Evolutionary conservation across 2,888 invertebrate species (phyloP), one percentile per base, ranked within the genome.

Genomic region (Chrysotoxum bicinctum): DNA sequence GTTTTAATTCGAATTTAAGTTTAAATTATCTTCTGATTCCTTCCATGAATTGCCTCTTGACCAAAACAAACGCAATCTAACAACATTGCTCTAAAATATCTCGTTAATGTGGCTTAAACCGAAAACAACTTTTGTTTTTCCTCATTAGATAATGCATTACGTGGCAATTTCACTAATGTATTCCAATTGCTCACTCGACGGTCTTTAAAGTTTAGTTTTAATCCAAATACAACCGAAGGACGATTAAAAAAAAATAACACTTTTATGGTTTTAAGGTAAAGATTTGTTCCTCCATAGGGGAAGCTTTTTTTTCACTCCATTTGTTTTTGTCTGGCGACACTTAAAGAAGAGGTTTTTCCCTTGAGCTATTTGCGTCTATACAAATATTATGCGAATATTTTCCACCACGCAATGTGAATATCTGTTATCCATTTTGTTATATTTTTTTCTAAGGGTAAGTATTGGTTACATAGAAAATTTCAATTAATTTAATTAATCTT

Each of bases 191-290:
- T 74, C 56, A 83, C 8, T 69, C 68, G 69, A 23, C 26, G 26
- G 50, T 21, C 3, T 48, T 50, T n/a, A n/a, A n/a, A n/a, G n/a
- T 54, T 68, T 30, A 23, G 52, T 21, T 62, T 74, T n/a, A 68
- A 66, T 70, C 37, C 37, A 16, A 81, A 48, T 21, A 30, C 21
- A 26, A 30, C 48, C 21, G 56, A 62, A 45, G 26, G 72, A 60
- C 68, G 73, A 78, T 74, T 64, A 77, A 83, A 83, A 69, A 40
- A 73, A 77, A 83, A 83, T 64, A 40, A 73, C 83, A 74, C 78
- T 83, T 83, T 78, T 69, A 78, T 62, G 83, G 66, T 68, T 74
- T 56, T 14, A 50, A 50, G 23, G 7, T 23, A 78, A 56, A 69
- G 74, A 48, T 56, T 83, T 78, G 52, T 78, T 83, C 56, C 56